Evolutionary conservation across 2,797 vertebrate genomes (phyloP), one percentile per base, ranked within the genome.

Genomic region (Ceryle rudis): DNA sequence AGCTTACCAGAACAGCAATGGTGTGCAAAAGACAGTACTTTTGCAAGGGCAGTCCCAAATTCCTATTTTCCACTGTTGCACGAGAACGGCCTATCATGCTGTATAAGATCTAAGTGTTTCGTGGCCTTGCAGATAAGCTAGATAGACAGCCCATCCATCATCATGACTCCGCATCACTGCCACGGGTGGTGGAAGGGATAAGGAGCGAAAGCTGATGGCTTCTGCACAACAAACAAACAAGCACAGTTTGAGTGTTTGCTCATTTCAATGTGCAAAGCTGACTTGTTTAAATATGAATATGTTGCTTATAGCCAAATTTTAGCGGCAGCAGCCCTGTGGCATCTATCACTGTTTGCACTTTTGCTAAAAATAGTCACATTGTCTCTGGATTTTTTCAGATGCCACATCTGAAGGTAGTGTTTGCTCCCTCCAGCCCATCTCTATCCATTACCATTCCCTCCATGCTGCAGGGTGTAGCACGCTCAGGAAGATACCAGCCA

Each of bases 261-360:
- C 93, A 86, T 96, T 94, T 88, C 92, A 86, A 90, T 95, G 87
- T 96, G 92, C 96, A 96, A 95, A 97, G 96, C 93, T 96, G 97
- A 96, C 95, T 94, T 96, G 97, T 97, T 98, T 97, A 97, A 98
- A 97, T 97, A 97, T 95, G 97, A 97, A 96, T 98, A 95, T 79
- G 81, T 92, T 97, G 95, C 96, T 97, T 95, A 97, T 94, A 97
- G 96, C 81, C 95, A 91, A 97, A 97, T 96, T 97, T 97, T 97
- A 97, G 97, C 92, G 93, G 96, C 97, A 97, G 97, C 85, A 97
- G 97, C 96, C 96, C 79, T 4, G 5, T 95, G 95, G 97, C 89
- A 89, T 95, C 77, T 87, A 97, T 81, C 95, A 88, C 82, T 91
- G 94, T 95, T 96, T 97, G 97, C 95, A 96, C 97, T 95, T 97